phyloP scores from a whole-genome alignment of 2,797 vertebrate genomes.

The Somateria mollissima region DNA sequence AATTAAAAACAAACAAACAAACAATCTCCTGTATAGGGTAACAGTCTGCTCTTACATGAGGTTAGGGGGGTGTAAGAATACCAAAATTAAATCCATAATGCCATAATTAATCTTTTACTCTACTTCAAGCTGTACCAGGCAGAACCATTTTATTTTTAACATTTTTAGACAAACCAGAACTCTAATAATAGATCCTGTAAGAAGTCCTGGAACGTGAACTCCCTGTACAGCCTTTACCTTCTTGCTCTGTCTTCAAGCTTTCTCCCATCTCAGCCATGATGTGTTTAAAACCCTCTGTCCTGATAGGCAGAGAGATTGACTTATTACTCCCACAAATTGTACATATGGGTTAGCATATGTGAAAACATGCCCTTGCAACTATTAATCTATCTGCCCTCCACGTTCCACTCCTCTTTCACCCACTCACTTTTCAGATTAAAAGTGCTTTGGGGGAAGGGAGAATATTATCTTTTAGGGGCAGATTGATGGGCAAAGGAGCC shows the following conservation, averaged over 20 bases:
- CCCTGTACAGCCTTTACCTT: neutral
- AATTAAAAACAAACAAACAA: neutral
- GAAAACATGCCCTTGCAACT: conserved; percentile 38
- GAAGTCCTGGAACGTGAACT: neutral
- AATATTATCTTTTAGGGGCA: conserved; percentile 21
- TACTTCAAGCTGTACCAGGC: neutral
- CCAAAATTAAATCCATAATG: conserved; percentile 13
- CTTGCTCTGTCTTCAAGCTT: neutral
- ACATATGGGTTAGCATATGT: neutral
- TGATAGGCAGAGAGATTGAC: conserved; percentile 23
- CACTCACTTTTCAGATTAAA: conserved; percentile 43
- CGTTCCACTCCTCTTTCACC: neutral
- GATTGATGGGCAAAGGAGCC: conserved; percentile 24
- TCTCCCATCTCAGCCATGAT: neutral
- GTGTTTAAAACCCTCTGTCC: conserved; percentile 20
- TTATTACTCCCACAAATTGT: neutral
- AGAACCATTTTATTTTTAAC: conserved; percentile 24
- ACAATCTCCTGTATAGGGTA: neutral
- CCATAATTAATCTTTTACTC: conserved; percentile 12
- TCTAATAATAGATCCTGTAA: conserved; percentile 26
- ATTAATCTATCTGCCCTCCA: conserved; percentile 43
- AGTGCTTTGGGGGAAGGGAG: conserved; percentile 13
- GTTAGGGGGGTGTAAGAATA: neutral
- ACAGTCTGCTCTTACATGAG: neutral
- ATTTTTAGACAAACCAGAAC: conserved; percentile 4